phyloP scores from a whole-genome alignment of 2,113 vertebrate species.

The Calyptomena viridis region DNA sequence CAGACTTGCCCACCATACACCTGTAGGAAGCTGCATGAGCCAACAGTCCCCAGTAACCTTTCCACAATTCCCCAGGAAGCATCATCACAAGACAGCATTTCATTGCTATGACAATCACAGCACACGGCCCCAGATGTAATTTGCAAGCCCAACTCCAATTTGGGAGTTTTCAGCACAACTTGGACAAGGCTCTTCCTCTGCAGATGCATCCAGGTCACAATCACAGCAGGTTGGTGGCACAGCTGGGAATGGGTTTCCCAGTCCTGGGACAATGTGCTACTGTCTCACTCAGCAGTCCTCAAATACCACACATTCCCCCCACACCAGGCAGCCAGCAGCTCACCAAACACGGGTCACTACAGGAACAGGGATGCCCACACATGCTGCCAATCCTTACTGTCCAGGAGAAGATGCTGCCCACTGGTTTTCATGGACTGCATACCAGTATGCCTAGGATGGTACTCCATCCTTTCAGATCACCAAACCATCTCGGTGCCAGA shows the following conservation, averaged over 20 bases:
- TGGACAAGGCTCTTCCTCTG: neutral
- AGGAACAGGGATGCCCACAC: rapidly evolving
- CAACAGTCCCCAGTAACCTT: neutral
- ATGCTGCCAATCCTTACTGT: neutral
- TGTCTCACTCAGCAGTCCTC: neutral
- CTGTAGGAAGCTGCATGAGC: rapidly evolving
- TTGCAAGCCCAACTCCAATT: neutral
- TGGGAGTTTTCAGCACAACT: neutral
- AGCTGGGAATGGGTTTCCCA: neutral
- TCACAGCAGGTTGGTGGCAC: neutral
- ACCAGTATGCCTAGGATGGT: neutral
- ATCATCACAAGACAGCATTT: neutral
- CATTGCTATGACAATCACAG: rapidly evolving
- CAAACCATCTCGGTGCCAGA: neutral
- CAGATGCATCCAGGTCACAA: neutral
- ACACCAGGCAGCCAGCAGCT: neutral
- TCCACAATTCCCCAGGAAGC: neutral
- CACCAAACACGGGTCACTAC: neutral
- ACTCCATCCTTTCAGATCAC: neutral
- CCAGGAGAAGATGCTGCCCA: neutral
- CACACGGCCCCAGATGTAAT: rapidly evolving
- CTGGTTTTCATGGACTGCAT: neutral
- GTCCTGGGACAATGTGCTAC: neutral
- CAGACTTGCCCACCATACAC: neutral
- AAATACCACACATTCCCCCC: neutral